Conservation (phyloP, 2,113 vertebrate genomes). For the Nibea albiflora region DNA sequence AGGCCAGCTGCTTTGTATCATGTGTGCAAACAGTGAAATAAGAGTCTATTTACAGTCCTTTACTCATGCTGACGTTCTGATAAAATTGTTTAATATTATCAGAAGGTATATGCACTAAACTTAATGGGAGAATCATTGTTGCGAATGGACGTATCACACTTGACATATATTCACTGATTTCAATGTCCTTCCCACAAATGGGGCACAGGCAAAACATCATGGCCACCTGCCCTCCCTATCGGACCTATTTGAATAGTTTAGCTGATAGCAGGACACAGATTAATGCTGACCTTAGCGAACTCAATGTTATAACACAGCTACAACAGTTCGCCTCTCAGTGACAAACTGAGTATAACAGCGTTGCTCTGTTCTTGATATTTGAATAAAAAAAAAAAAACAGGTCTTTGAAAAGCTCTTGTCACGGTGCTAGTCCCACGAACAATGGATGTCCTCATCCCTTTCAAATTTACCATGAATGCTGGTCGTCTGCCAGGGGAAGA, state of each 20-base stretch:
- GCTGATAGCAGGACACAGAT: constrained; percentile 37
- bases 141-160: not conserved
- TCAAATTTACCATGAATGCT: constrained; percentile 42
- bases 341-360: constrained; percentile 45
- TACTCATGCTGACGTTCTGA: too few relatives aligned
- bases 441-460: constrained; percentile 38
- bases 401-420: constrained; percentile 38
- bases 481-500: constrained; percentile 22
- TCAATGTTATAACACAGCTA: not conserved
- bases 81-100: too few relatives aligned
- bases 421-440: constrained; percentile 33
- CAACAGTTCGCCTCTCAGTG: constrained; percentile 20
- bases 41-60: too few relatives aligned
- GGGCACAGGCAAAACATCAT: constrained; percentile 17
- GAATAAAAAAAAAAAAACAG: constrained; percentile 38
- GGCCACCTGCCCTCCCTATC: constrained; percentile 6
- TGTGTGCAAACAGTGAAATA: too few relatives aligned
- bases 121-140: not conserved
- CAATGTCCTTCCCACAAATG: constrained; percentile 40
- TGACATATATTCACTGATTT: constrained; percentile 31
- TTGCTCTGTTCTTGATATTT: constrained; percentile 29
- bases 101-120: not conserved
- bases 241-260: constrained; percentile 30
- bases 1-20: too few relatives aligned
- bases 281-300: constrained; percentile 1